Conservation (phyloP, 1,140 invertebrate genomes). For the Globodera rostochiensis region DNA sequence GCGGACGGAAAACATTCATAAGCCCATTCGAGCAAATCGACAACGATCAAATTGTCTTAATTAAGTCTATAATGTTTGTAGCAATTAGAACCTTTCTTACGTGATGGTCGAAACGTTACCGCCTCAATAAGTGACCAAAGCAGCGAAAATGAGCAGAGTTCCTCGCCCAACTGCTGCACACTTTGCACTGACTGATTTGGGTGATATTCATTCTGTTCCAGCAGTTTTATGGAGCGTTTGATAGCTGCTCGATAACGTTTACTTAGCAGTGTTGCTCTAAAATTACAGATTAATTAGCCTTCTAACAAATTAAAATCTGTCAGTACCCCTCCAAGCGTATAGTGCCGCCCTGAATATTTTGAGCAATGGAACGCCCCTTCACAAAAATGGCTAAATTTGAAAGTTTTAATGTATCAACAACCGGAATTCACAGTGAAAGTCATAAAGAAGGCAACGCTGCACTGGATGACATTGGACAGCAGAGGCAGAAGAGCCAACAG, state of each 20-base stretch:
- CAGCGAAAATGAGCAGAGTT: conserved; percentile 21
- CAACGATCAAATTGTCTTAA: conserved; percentile 25
- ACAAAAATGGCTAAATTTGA: conserved; percentile 18
- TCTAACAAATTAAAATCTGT: background rate
- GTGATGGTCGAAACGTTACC: conserved; percentile 21
- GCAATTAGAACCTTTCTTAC: background rate
- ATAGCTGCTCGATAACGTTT: conserved; percentile 20
- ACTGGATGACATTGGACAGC: conserved; percentile 15
- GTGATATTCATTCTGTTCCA: conserved; percentile 17
- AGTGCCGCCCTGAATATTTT: conserved; percentile 16
- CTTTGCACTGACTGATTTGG: background rate
- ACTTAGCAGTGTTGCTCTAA: conserved; percentile 24
- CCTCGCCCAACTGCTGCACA: conserved; percentile 30
- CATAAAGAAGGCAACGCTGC: conserved; percentile 24
- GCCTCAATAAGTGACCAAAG: conserved; percentile 29
- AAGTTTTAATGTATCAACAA: background rate
- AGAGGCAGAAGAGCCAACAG: background rate
- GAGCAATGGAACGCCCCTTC: conserved; percentile 23
- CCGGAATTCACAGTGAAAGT: conserved; percentile 9
- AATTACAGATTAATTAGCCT: background rate
- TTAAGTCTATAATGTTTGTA: background rate
- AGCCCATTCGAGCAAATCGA: conserved; percentile 34
- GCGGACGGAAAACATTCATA: conserved; percentile 27
- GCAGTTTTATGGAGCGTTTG: conserved; percentile 25
- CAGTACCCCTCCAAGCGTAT: conserved; percentile 27